Evolutionary conservation across 2,797 vertebrate species (phyloP), one percentile per base, ranked within the genome.

Genomic region (Lemur catta): DNA sequence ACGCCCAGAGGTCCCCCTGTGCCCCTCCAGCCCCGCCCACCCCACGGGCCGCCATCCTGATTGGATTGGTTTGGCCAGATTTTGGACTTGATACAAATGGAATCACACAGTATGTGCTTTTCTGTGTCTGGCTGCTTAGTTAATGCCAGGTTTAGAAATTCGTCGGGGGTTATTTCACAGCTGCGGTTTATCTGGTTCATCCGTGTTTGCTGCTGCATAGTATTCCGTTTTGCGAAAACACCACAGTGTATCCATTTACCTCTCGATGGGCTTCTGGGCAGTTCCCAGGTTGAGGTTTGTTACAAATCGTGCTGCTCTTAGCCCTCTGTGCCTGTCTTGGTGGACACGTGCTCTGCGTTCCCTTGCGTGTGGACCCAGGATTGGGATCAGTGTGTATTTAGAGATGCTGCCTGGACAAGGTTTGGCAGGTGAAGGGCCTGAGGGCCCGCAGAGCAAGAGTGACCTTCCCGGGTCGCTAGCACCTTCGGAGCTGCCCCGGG

Each of bases 131-230:
- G 55, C 30, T 28, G 24, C 17, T 28, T 13, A 50, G 79, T 46
- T 43, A 4, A 35, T 13, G 6, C 18, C 12, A 1, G 9, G 18
- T 22, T 20, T 30, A 61, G 24, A 46, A 17, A 79, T 11, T 15
- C 3, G 3, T 43, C 50, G 0, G 14, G 12, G 13, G 7, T 38
- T 22, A 5, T 26, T 55, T 13, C 24, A 6, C 30, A 10, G n/a
- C 52, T 74, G 74, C 7, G 0, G 65, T 33, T 55, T 28, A 7
- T 41, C n/a, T 7, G 1, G 65, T 33, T 48, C 24, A 10, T 43
- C n/a, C 7, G 0, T 0, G 5, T 43, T 55, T 1, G 1, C 55
- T 1, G 8, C 46, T 6, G 1, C 7, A 0, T 6, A 1, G 22
- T 20, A 2, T 2, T 46, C 43, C 24, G 0, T 38, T 46, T n/a